Evolutionary conservation across 2,797 vertebrate species (phyloP), one percentile per base, ranked within the genome.

Genomic region (Hapalemur alaotrensis): DNA sequence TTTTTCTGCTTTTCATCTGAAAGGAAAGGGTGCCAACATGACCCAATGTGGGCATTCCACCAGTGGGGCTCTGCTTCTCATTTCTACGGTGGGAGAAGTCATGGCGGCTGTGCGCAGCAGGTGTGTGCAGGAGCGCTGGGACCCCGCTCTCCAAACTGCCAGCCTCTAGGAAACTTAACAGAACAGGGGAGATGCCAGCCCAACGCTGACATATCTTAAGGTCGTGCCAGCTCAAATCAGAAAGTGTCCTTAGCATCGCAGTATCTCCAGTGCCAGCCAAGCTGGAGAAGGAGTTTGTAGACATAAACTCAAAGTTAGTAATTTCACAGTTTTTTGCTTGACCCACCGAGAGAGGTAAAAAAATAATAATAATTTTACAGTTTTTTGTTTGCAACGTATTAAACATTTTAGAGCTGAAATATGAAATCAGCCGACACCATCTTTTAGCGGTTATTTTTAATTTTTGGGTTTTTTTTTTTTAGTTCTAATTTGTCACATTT

Each of bases 401-500:
- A 80, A 89, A 69, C 5, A 17, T 86, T 94, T 89, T 50, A 84
- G 25, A 92, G n/a, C 57, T 79, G 59, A 82, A 73, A 17, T 86
- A 32, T 48, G 70, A 48, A 81, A 54, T 20, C 73, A 70, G 7
- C 35, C 17, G 32, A 28, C 18, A 59, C 30, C 12, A 30, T 75
- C 46, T 69, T 92, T 79, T 48, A 89, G 94, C 48, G 80, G 50
- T 73, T 88, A 57, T 41, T 96, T 87, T 96, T 78, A 22, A 41
- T 61, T 61, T 57, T 11, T 1, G 41, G n/a, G 35, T 10, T 69
- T 43, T 59, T 30, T 30, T 63, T 63, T 20, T n/a, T 65, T n/a
- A 65, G 50, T 81, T 94, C 78, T 80, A 17, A 85, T 86, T 63
- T 91, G 78, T 83, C 75, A n/a, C 38, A 81, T 91, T 83, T 97